These are phyloP conservation scores for Chloroclystis v-ata DNA, from an alignment of 2,888 invertebrate species.

Conservation along the genomic window DNA sequence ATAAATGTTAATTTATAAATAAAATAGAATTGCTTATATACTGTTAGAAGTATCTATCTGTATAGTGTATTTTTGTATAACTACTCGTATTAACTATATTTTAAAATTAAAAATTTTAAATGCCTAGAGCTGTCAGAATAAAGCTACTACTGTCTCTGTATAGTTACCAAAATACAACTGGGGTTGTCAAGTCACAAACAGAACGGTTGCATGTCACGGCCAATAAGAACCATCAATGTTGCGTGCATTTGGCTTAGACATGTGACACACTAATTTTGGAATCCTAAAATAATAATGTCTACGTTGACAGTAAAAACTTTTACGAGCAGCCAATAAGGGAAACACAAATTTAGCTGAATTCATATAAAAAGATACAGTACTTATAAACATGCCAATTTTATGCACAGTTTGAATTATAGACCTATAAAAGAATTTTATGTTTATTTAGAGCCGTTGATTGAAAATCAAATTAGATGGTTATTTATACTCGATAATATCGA, in stretches of 20 bases:
- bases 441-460: conserved; percentile 33
- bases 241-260: conserved; percentile 69
- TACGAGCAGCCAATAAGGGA: conserved; percentile 19
- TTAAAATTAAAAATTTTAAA: too few species aligned
- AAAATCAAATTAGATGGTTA: conserved; percentile 37
- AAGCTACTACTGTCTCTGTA: conserved; percentile 15
- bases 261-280: conserved; percentile 64
- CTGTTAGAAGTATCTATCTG: too few species aligned
- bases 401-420: conserved; percentile 27
- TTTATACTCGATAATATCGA: conserved; percentile 47
- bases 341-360: conserved; percentile 3
- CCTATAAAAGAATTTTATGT: conserved; percentile 32
- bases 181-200: conserved; percentile 49
- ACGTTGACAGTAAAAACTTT: conserved; percentile 34
- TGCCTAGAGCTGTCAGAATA: too few species aligned
- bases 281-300: conserved; percentile 46
- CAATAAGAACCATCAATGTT: conserved; percentile 71
- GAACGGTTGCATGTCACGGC: conserved; percentile 60
- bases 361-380: conserved; percentile 11
- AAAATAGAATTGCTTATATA: too few species aligned
- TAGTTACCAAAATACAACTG: conserved; percentile 63
- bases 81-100: too few species aligned
- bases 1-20: too few species aligned
- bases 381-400: conserved; percentile 28
- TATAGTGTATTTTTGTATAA: too few species aligned